Evolutionary conservation across 2,888 invertebrate genomes (phyloP), one percentile per base, ranked within the genome.

Genomic region (Epistrophe eligans): DNA sequence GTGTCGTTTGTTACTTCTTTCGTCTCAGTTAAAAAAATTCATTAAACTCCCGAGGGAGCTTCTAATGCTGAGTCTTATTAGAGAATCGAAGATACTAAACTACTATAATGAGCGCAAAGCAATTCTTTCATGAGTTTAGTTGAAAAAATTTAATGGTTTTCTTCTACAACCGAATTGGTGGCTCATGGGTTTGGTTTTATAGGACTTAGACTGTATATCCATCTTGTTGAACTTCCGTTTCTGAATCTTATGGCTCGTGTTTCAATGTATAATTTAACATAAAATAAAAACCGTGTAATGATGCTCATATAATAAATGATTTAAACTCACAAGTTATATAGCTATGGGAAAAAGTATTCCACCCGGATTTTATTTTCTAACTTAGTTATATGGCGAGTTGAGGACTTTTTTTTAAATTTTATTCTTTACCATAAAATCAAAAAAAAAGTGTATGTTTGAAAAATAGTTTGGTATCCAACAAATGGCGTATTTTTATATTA

Each of bases 31-130:
- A 24, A 24, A 24, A 19, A 60, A 60, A 38, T 40, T 24, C 62
- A 40, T 62, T 60, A 62, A 62, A 40, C 17, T 40, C 35, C 0
- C 1, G 19, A 28, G 5, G 35, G 35, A 35, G 9, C 66, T 66
- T 66, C 66, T 66, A 66, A 66, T 66, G 50, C 48, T 9, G 43
- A 24, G 52, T 40, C 43, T 45, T 64, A 40, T 45, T 64, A 40
- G 62, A 40, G 62, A 62, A 40, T 24, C 40, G 19, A 40, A 62
- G 8, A 17, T 17, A 58, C 58, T 17, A 40, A 24, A 19, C 9
- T 10, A 11, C 10, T 28, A 17, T 24, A 40, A 60, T 40, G 9
- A 40, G 60, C 62, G 15, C 24, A 62, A n/a, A 43, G 13, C 15
- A 43, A 43, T 43, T 62, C 8, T 40, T 24, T 9, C 35, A 32